Percentiles rank a stretch among this genome's conserved stretches.
These are phyloP conservation scores for Vollenhovia emeryi DNA, from an alignment of 1,140 invertebrate species.

Conservation along the genomic window DNA sequence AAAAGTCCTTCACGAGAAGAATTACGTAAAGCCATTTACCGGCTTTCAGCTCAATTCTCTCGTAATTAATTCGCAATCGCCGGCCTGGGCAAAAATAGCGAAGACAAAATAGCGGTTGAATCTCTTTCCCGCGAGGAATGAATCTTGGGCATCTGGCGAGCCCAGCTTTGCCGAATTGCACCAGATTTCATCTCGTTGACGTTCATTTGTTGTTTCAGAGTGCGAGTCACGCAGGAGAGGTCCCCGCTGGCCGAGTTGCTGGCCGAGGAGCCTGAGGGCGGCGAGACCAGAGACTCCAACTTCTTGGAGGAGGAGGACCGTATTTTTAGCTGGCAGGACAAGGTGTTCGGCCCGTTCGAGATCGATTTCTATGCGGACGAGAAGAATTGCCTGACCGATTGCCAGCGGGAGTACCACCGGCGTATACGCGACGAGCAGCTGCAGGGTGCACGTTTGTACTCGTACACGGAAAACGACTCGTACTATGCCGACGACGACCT, in stretches of 20 bases:
- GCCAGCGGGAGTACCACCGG: slow-evolving; percentile 79
- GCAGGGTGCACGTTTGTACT: slow-evolving; percentile 77
- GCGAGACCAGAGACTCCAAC: slow-evolving; percentile 79
- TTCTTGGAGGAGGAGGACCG: slow-evolving; percentile 79
- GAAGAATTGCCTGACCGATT: slow-evolving; percentile 80
- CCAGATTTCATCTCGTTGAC: slow-evolving; percentile 58
- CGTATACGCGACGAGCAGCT: slow-evolving; percentile 65
- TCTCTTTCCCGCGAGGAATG: neutral
- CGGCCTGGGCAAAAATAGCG: neutral
- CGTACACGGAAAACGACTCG: slow-evolving; percentile 79
- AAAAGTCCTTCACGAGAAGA: neutral
- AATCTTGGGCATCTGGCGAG: slow-evolving; percentile 64
- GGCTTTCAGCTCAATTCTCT: neutral
- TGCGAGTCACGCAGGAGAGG: slow-evolving; percentile 82
- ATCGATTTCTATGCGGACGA: slow-evolving; percentile 79
- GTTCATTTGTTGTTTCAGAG: slow-evolving; percentile 78
- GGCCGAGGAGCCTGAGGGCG: slow-evolving; percentile 72
- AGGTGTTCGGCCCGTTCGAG: slow-evolving; percentile 81
- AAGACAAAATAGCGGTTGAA: neutral
- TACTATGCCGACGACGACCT: slow-evolving; percentile 74
- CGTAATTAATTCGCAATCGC: neutral
- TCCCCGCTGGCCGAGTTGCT: slow-evolving; percentile 81
- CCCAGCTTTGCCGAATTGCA: slow-evolving; percentile 41
- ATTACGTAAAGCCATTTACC: neutral
- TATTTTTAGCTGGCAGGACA: slow-evolving; percentile 83